Evolutionary conservation across 2,113 vertebrate species (phyloP).

Genomic region (Kryptolebias marmoratus): DNA sequence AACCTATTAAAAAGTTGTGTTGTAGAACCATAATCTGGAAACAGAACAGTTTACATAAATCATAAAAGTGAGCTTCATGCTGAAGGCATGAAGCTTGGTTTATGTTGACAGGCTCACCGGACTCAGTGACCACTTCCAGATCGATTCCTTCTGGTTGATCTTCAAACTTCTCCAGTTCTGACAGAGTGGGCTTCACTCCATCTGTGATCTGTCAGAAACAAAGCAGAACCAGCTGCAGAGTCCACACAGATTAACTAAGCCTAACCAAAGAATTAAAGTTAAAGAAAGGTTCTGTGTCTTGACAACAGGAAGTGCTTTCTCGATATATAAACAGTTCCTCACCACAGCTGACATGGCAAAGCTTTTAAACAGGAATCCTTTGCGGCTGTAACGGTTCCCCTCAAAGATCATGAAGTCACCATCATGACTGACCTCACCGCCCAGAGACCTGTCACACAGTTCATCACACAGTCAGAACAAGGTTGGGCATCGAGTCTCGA

Average conservation of each 20-base stretch:
- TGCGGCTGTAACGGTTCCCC: slow-evolving; percentile 94
- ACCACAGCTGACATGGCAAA: slow-evolving; percentile 98
- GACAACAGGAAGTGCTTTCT: neutral
- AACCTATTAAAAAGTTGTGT: too few relatives aligned
- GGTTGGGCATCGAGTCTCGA: too few relatives aligned
- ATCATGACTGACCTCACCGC: slow-evolving; percentile 92
- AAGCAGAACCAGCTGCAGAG: neutral
- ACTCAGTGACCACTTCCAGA: slow-evolving; percentile 95
- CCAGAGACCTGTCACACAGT: slow-evolving; percentile 84
- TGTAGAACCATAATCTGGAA: too few relatives aligned
- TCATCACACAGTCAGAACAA: neutral
- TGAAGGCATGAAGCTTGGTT: too few relatives aligned
- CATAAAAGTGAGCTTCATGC: too few relatives aligned
- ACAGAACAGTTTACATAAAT: too few relatives aligned
- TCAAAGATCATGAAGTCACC: slow-evolving; percentile 98
- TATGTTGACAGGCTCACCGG: slow-evolving; percentile 71
- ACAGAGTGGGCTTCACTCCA: slow-evolving; percentile 94
- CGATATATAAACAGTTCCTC: slow-evolving; percentile 51
- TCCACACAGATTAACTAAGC: neutral
- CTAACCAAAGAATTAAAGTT: neutral
- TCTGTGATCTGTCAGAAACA: slow-evolving; percentile 88
- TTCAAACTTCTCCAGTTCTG: slow-evolving; percentile 95
- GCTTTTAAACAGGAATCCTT: slow-evolving; percentile 98
- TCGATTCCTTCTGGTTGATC: slow-evolving; percentile 97
- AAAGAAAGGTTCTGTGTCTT: neutral